A percentile compares a stretch with the other conserved stretches of the same genome.
Evolutionary conservation across 2,797 vertebrate species (phyloP).

Genomic region (Cirrhinus molitorella): DNA sequence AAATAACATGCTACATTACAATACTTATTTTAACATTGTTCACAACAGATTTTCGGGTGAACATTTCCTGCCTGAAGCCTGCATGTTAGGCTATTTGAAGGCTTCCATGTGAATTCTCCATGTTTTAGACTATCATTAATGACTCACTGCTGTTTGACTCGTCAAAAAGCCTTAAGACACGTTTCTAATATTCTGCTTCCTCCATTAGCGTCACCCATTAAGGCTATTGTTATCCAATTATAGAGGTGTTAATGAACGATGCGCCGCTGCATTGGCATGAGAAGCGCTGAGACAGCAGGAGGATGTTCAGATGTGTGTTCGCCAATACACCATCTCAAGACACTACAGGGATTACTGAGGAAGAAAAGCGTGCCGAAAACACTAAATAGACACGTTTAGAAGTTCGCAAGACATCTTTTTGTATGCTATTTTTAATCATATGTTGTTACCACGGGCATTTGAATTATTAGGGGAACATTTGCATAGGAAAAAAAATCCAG

Average conservation of each 20-base stretch:
- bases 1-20: no score
- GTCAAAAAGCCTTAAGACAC: constrained; percentile 19
- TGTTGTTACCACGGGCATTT: background rate
- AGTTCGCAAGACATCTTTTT: background rate
- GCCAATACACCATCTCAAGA: constrained; percentile 38
- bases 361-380: constrained; percentile 37
- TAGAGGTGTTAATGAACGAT: constrained; percentile 80
- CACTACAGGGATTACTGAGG: constrained; percentile 33
- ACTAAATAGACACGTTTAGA: background rate
- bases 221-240: constrained; percentile 79
- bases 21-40: no score
- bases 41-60: background rate
- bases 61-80: background rate
- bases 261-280: constrained; percentile 60
- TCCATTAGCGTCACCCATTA: constrained; percentile 78
- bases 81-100: background rate
- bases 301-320: constrained; percentile 62
- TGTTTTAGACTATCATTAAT: constrained; percentile 2
- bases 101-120: background rate
- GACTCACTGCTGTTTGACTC: constrained; percentile 13
- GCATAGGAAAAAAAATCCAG: background rate
- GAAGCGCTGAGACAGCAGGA: constrained; percentile 62
- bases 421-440: no score
- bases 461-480: background rate
- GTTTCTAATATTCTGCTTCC: constrained; percentile 72